A percentile compares a stretch with the other conserved stretches of the same genome.
Evolutionary conservation across 2,113 vertebrate species (phyloP).

Genomic region (Cercocebus atys): DNA sequence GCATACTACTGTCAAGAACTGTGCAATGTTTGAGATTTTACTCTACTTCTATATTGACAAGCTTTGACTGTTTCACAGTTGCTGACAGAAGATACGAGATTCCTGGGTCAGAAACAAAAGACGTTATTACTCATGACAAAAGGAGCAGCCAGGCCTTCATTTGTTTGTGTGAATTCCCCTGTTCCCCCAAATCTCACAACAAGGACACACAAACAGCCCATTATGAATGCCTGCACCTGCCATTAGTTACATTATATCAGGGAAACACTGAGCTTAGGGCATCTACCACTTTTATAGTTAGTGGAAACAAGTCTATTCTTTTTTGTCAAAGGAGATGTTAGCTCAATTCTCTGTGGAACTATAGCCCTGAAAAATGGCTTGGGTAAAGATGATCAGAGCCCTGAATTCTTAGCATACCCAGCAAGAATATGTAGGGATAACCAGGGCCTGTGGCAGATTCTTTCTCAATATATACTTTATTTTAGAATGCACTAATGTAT

Average conservation of each 20-base stretch:
- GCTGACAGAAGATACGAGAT: not conserved
- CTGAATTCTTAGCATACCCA: not conserved
- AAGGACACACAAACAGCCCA: not conserved
- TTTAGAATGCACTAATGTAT: not conserved
- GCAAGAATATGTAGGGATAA: not conserved
- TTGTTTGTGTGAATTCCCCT: not conserved
- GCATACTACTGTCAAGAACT: not conserved
- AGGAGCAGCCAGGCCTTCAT: not conserved
- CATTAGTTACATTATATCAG: not conserved
- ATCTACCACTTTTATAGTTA: not conserved
- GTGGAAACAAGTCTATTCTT: not conserved
- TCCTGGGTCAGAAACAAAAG: constrained; percentile 3
- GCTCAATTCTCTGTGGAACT: not conserved
- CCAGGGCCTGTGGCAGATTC: not conserved
- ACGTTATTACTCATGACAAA: not conserved
- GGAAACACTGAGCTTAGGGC: not conserved
- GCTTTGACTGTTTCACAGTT: not conserved
- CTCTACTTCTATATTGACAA: not conserved
- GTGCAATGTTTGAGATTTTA: not conserved
- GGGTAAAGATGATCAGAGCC: not conserved
- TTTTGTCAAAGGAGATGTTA: not conserved
- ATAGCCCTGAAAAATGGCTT: not conserved
- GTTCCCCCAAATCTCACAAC: not conserved
- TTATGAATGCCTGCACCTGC: not conserved
- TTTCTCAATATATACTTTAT: not conserved